Evolutionary conservation across 1,140 invertebrate species (phyloP).

Genomic region (Drosophila pruinosa): DNA sequence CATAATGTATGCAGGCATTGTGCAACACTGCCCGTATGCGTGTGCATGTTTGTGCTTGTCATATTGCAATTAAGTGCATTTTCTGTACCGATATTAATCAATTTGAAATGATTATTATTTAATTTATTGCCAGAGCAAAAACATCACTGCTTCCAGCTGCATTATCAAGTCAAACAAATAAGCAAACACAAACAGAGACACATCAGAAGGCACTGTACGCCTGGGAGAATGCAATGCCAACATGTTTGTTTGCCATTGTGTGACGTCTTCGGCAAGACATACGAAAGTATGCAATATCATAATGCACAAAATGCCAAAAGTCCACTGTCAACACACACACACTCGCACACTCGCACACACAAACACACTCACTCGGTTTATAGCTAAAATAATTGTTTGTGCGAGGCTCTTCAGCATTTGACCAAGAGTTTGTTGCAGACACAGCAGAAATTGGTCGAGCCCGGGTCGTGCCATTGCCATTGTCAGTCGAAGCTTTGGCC

Average conservation of each 20-base stretch:
- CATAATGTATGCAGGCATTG: background rate
- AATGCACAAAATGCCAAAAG: conserved; percentile 68
- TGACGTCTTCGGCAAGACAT: conserved; percentile 39
- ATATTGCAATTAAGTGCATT: conserved; percentile 11
- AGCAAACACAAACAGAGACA: background rate
- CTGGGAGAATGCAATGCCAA: conserved; percentile 1
- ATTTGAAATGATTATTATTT: conserved; percentile 28
- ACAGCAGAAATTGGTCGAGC: background rate
- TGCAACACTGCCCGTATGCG: background rate
- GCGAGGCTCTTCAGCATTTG: conserved; percentile 52
- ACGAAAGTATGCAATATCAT: conserved; percentile 55
- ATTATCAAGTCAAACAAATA: conserved; percentile 13
- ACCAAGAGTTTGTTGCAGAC: conserved; percentile 20
- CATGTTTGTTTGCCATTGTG: conserved; percentile 5
- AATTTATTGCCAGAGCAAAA: conserved; percentile 3
- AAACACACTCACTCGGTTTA: background rate
- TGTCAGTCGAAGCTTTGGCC: conserved; percentile 23
- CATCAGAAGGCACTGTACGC: background rate
- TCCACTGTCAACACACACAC: conserved; percentile 57
- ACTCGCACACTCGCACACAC: background rate
- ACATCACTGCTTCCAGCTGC: background rate
- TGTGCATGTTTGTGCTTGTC: background rate
- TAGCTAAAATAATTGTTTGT: conserved; percentile 58
- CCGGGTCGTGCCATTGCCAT: conserved; percentile 11
- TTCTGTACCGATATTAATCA: conserved; percentile 17